Percentiles rank a stretch among this genome's conserved stretches.
Conservation (phyloP, 2,888 invertebrate genomes). For the Mimachlamys varia region DNA sequence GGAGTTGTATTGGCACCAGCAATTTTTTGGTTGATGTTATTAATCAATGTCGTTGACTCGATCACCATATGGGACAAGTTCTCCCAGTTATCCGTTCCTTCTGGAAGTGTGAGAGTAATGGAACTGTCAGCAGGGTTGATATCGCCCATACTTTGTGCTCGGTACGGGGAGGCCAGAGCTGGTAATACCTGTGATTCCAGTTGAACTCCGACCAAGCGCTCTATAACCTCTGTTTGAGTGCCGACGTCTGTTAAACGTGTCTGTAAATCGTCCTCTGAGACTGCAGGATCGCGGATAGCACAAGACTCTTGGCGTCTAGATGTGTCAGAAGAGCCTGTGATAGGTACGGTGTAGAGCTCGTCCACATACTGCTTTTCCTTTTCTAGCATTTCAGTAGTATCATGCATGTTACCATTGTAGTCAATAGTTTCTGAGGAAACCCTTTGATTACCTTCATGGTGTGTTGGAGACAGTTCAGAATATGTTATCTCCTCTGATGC, state of each 20-base stretch:
- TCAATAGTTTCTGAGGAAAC: background rate
- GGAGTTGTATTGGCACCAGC: slow-evolving; percentile 54
- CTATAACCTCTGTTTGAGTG: slow-evolving; percentile 50
- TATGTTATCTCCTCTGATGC: background rate
- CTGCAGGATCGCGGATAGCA: background rate
- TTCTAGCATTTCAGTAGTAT: background rate
- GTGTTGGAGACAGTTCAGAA: background rate
- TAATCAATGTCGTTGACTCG: slow-evolving; percentile 66
- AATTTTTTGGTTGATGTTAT: slow-evolving; percentile 60
- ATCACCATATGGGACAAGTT: slow-evolving; percentile 67
- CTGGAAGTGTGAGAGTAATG: slow-evolving; percentile 57
- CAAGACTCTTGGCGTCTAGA: background rate
- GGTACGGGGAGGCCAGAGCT: slow-evolving; percentile 58
- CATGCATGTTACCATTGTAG: background rate
- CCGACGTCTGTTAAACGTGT: slow-evolving; percentile 48
- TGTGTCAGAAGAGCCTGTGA: background rate
- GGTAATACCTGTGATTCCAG: slow-evolving; percentile 55
- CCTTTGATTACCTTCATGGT: background rate
- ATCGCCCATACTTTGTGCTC: slow-evolving; percentile 60
- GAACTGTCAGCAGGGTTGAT: slow-evolving; percentile 50
- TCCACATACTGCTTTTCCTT: background rate
- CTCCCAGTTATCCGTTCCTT: slow-evolving; percentile 64
- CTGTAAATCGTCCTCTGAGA: slow-evolving; percentile 41
- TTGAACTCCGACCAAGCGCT: slow-evolving; percentile 32
- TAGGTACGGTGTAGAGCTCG: background rate